Evolutionary conservation across 2,113 vertebrate genomes (phyloP).

Genomic region (Campylomormyrus tamandua): DNA sequence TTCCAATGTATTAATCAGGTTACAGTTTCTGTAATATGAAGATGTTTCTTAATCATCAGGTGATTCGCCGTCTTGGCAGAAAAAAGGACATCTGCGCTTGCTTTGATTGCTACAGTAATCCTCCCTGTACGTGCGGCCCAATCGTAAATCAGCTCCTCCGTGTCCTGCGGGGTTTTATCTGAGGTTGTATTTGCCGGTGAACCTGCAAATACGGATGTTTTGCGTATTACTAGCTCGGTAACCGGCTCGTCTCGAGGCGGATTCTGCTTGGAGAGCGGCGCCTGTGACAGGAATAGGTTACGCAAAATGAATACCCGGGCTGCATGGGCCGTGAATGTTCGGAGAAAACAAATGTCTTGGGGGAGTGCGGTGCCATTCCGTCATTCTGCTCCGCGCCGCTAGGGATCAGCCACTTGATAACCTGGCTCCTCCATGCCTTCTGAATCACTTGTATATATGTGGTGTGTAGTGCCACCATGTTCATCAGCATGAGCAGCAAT

Average conservation of each 20-base stretch:
- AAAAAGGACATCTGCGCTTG: not conserved
- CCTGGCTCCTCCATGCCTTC: not conserved
- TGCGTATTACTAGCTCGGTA: not conserved
- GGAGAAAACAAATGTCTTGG: not conserved
- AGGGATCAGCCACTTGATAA: not conserved
- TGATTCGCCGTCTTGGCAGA: not conserved
- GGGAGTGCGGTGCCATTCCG: not conserved
- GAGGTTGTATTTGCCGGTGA: not conserved
- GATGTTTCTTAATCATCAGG: not conserved
- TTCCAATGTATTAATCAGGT: not conserved
- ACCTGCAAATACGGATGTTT: not conserved
- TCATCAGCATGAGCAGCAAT: not conserved
- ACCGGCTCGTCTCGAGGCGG: not conserved
- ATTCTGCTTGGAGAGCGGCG: not conserved
- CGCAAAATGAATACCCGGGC: constrained; percentile 3
- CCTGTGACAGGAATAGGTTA: constrained; percentile 24
- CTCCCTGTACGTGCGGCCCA: not conserved
- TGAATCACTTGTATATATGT: not conserved
- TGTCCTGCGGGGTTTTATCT: not conserved
- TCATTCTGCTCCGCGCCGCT: not conserved
- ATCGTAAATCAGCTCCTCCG: not conserved
- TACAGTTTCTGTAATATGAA: not conserved
- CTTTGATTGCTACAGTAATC: not conserved
- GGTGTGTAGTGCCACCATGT: not conserved
- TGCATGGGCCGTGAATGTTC: not conserved